phyloP scores from a whole-genome alignment of 2,888 invertebrate genomes.

The Brachynemurus nebulosus region DNA sequence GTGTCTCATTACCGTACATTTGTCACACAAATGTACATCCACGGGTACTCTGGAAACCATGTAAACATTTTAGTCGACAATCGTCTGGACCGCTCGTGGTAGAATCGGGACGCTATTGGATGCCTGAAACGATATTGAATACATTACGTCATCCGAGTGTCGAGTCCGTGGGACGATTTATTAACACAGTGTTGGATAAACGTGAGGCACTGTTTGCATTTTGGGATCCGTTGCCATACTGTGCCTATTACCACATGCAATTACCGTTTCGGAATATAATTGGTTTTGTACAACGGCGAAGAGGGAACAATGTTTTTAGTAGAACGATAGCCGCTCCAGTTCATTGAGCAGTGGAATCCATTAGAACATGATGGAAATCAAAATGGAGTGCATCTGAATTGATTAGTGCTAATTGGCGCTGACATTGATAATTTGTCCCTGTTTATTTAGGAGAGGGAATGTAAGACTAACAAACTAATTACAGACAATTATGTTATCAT shows the following conservation, averaged over 20 bases:
- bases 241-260: conserved; percentile 72
- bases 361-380: neutral
- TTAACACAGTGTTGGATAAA: conserved; percentile 59
- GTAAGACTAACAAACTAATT: too few relatives aligned
- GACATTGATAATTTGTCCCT: neutral
- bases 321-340: conserved; percentile 29
- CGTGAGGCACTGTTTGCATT: conserved; percentile 67
- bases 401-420: neutral
- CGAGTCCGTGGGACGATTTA: conserved; percentile 41
- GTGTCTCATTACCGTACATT: conserved; percentile 67
- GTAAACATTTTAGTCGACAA: conserved; percentile 43
- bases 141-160: conserved; percentile 34
- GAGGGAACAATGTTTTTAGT: conserved; percentile 25
- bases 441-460: neutral
- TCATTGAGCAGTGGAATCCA: conserved; percentile 24
- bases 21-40: conserved; percentile 60
- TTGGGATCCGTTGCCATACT: conserved; percentile 78
- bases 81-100: conserved; percentile 37
- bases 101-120: conserved; percentile 38
- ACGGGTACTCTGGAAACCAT: conserved; percentile 46
- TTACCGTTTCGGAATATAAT: conserved; percentile 48
- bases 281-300: conserved; percentile 35
- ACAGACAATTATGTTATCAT: too few relatives aligned
- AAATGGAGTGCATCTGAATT: neutral
- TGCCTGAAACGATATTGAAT: conserved; percentile 41